phyloP scores from a whole-genome alignment of 2,797 vertebrate genomes.

The Anolis apletophallus region DNA sequence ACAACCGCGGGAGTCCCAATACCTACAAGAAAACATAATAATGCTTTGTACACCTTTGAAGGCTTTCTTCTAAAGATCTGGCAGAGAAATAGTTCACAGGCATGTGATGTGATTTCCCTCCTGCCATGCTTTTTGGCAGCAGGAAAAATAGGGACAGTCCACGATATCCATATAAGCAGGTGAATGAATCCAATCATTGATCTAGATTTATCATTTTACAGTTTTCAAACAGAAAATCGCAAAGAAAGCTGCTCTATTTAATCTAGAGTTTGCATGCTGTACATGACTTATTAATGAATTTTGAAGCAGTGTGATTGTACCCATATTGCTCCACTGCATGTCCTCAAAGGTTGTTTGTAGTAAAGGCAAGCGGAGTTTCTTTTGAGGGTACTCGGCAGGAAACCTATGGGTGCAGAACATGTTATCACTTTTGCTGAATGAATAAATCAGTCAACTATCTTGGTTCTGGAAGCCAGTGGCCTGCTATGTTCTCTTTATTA shows the following conservation, averaged over 20 bases:
- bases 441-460: neutral
- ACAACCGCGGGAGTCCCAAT: neutral
- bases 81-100: neutral
- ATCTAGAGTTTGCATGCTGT: neutral
- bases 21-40: slow-evolving; percentile 3
- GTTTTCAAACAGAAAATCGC: neutral
- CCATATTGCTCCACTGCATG: neutral
- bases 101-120: slow-evolving; percentile 7
- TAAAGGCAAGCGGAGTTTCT: neutral
- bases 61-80: slow-evolving; percentile 27
- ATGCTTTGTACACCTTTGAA: slow-evolving; percentile 9
- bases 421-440: neutral
- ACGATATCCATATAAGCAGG: neutral
- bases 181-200: neutral
- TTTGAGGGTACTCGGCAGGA: slow-evolving; percentile 6
- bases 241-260: neutral
- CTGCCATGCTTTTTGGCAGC: neutral
- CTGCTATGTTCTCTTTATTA: neutral
- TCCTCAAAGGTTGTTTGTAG: neutral
- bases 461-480: neutral
- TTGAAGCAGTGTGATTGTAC: neutral
- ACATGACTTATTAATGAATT: slow-evolving; percentile 3
- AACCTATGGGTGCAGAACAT: slow-evolving; percentile 37
- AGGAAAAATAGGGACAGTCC: neutral
- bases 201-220: neutral